Evolutionary conservation across 2,888 invertebrate species (phyloP), one percentile per base, ranked within the genome.

Genomic region (Archips crataeganus): DNA sequence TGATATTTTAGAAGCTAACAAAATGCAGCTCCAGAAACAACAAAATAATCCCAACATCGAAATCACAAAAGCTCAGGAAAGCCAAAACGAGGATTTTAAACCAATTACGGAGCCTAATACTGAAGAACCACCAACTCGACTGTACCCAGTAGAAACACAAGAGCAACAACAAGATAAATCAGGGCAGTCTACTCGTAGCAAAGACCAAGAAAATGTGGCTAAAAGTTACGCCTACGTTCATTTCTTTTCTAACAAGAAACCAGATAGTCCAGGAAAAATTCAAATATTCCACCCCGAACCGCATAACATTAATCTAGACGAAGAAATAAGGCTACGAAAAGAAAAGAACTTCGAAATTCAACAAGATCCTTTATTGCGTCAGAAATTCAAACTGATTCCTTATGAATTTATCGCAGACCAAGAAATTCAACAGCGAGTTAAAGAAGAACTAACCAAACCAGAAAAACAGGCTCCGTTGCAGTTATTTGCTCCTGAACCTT

Each of bases 401-500:
- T 76, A 76, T 62, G 69, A 76, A 63, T 75, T 70, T 10, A 57
- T 69, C 10, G 63, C 74, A 6, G 70, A 70, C 32, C 60, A 72
- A 61, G 61, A 67, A 60, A 59, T 64, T 47, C 70, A 75, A 3
- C 45, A 70, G n/a, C 51, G 65, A 65, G 23, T 74, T 6, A 51
- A 60, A 54, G 65, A 70, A n/a, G 63, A 65, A 2, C 59, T 65
- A 6, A 65, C 45, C 13, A 74, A 74, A 51, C 69, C 65, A n/a
- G 65, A 79, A 42, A 79, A 79, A 32, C 74, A 77, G 71, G 69
- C 75, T 32, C 79, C 79, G 45, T 74, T 77, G n/a, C 74, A 72
- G 15, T 78, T 79, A 42, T 69, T 64, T 59, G 66, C 76, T 3
- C 75, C 77, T 36, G 32, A 65, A 32, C 65, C 71, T 10, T n/a